Evolutionary conservation across 1,140 invertebrate species (phyloP).

Genomic region (Procambarus virginalis): DNA sequence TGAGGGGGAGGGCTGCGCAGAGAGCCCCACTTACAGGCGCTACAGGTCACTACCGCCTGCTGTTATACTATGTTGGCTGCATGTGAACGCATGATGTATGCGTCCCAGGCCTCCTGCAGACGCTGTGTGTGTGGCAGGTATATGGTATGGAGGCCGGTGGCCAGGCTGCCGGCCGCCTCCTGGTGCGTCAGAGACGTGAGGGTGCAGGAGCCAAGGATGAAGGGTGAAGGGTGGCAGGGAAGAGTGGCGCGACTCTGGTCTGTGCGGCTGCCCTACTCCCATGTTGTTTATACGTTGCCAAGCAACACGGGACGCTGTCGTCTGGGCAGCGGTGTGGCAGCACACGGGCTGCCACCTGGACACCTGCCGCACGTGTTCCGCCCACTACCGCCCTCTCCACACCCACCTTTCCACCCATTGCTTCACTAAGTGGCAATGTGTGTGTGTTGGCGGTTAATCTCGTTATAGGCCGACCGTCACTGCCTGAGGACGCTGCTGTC

Average conservation of each 20-base stretch:
- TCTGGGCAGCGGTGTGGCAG: conserved; percentile 20
- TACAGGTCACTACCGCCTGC: conserved; percentile 20
- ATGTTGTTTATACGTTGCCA: conserved; percentile 61
- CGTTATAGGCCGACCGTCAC: background rate
- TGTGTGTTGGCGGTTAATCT: background rate
- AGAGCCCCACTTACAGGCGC: background rate
- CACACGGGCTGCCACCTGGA: conserved; percentile 27
- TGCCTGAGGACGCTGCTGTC: no score
- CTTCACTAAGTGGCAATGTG: background rate
- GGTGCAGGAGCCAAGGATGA: background rate
- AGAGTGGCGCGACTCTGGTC: conserved; percentile 14
- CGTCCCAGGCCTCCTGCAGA: no score
- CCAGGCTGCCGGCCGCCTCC: background rate
- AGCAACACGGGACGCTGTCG: conserved; percentile 51
- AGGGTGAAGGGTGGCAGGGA: background rate
- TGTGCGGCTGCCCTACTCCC: background rate
- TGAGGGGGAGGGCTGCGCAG: conserved; percentile 7
- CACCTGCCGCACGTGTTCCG: conserved; percentile 38
- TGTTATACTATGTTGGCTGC: no score
- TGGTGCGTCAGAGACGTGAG: background rate
- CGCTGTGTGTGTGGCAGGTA: no score
- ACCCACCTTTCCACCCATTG: background rate
- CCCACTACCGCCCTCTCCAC: conserved; percentile 14
- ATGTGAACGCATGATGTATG: no score
- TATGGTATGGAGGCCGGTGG: no score